Evolutionary conservation across 2,888 invertebrate species (phyloP).

Genomic region (Candidula unifasciata): DNA sequence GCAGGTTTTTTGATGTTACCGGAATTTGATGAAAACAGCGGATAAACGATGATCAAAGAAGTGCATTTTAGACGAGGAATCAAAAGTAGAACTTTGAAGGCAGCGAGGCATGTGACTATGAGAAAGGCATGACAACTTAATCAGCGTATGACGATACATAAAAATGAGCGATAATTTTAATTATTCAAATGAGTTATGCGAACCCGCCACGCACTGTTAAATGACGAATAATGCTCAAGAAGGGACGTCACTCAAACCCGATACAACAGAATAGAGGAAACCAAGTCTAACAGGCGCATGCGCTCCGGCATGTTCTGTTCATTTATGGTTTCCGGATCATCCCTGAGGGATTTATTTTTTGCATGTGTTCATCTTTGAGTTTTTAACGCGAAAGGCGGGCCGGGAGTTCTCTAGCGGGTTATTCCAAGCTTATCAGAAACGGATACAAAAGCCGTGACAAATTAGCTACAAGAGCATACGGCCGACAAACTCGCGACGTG

Average conservation of each 20-base stretch:
- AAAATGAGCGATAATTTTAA: constrained; percentile 39
- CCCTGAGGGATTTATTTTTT: constrained; percentile 21
- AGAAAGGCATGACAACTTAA: constrained; percentile 31
- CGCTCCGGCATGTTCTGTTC: constrained; percentile 22
- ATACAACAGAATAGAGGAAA: not conserved
- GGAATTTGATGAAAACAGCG: not conserved
- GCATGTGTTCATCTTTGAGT: constrained; percentile 38
- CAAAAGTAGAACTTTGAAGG: constrained; percentile 20
- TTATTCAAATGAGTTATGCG: constrained; percentile 37
- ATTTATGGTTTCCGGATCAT: constrained; percentile 30
- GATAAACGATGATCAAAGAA: constrained; percentile 3
- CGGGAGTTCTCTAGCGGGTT: not conserved
- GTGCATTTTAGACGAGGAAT: not conserved
- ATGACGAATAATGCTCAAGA: constrained; percentile 32
- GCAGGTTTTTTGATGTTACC: not conserved
- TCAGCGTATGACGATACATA: constrained; percentile 44
- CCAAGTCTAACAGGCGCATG: constrained; percentile 27
- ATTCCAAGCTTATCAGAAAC: constrained; percentile 41
- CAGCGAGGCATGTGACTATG: constrained; percentile 20
- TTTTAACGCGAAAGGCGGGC: constrained; percentile 12
- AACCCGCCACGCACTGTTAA: constrained; percentile 25
- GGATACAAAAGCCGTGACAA: constrained; percentile 52
- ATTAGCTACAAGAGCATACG: constrained; percentile 55
- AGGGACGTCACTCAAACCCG: constrained; percentile 31
- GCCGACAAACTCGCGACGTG: constrained; percentile 45